A percentile compares a stretch with the other conserved stretches of the same genome.
Evolutionary conservation across 2,888 invertebrate species (phyloP).

Genomic region (Cryptocephalus moraei): DNA sequence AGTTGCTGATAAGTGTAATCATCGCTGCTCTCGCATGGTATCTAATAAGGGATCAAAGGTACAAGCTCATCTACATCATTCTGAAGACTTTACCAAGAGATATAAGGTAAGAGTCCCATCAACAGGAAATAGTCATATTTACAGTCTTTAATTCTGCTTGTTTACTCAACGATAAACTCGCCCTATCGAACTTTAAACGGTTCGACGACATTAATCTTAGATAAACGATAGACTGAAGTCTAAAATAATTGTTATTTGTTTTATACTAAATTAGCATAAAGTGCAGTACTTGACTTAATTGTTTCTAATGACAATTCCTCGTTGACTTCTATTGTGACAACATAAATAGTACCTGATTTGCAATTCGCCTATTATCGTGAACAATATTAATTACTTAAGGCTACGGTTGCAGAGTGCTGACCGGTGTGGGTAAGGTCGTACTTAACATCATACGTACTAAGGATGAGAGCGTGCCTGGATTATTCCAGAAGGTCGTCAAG

Average conservation of each 20-base stretch:
- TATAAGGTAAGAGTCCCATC: conserved; percentile 44
- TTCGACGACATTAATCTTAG: too few species aligned
- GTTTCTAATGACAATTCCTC: too few species aligned
- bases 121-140: too few species aligned
- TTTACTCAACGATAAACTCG: neutral
- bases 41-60: conserved; percentile 17
- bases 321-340: too few species aligned
- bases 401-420: conserved; percentile 42
- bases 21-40: conserved; percentile 9
- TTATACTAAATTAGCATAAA: too few species aligned
- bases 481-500: conserved; percentile 43
- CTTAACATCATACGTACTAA: conserved; percentile 37
- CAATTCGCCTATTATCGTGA: too few species aligned
- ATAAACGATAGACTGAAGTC: too few species aligned
- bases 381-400: neutral
- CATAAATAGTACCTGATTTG: too few species aligned
- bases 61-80: conserved; percentile 46
- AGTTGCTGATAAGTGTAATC: conserved; percentile 3
- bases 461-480: conserved; percentile 43
- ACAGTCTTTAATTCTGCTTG: conserved; percentile 16
- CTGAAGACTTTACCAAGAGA: conserved; percentile 57
- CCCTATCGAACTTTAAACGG: too few species aligned
- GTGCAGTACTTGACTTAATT: too few species aligned
- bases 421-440: conserved; percentile 35
- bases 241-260: too few species aligned